Evolutionary conservation across 2,888 invertebrate genomes (phyloP), one percentile per base, ranked within the genome.

Genomic region (Ommatoiulus sabulosus): DNA sequence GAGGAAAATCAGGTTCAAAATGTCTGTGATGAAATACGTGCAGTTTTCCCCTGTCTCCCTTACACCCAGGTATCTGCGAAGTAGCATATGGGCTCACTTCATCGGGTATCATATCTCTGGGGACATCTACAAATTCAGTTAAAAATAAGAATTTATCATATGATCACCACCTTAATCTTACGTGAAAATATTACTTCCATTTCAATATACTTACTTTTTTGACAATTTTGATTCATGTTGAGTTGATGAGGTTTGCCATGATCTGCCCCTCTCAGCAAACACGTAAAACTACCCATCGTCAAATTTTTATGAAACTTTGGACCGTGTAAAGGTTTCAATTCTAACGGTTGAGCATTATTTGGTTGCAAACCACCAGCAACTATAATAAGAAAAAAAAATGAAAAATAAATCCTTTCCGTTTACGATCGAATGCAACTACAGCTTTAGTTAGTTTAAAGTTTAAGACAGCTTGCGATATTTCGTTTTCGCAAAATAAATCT

Each of bases 71-170:
- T 44, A 89, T 87, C 57, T 89, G 89, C 17, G 89, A 87, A 52
- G 89, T 89, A 44, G 89, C 89, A 43, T 89, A 89, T 20, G 89
- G 89, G 52, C 87, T 89, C 12, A 89, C 89, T 43, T 89, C 89
- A 8, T 89, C 89, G 3, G 43, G 17, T 44, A 88, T 15, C 44
- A 87, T 63, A 15, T 88, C 88, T 17, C 72, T 57, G 86, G 46
- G 48, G 10, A 43, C 20, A 86, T 88, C 88, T 88, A 80, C 35
- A 15, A 10, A 35, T 35, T 35, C 35, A 35, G 35, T 35, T 0
- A 80, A 80, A 80, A 24, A 52, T 52, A 0, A 7, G 1, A 3
- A 35, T 80, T 35, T 1, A 80, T 80, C 35, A 20, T n/a, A 4
- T 7, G 4, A 20, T 6, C 20, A 24, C 8, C 1, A 44, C 20